Evolutionary conservation across 2,797 vertebrate species (phyloP).

Genomic region (Cynopterus sphinx): DNA sequence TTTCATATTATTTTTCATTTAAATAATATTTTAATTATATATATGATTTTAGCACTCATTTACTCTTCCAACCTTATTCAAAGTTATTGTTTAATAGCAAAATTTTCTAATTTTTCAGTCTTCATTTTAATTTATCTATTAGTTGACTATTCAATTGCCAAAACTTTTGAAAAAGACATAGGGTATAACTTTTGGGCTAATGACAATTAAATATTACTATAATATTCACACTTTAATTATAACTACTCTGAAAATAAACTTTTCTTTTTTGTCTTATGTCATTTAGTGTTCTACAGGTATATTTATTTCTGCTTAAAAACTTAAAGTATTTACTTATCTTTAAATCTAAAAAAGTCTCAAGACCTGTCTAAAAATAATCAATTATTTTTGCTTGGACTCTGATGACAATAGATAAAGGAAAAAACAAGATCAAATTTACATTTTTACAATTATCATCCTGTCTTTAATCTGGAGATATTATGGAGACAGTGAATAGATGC

Average conservation of each 20-base stretch:
- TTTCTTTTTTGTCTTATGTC: background rate
- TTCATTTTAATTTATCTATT: background rate
- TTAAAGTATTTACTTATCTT: background rate
- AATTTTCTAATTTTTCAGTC: background rate
- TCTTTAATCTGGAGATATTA: background rate
- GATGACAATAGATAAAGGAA: background rate
- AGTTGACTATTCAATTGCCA: background rate
- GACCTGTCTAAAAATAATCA: background rate
- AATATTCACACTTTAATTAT: background rate
- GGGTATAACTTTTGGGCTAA: background rate
- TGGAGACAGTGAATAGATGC: background rate
- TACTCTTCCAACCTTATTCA: background rate
- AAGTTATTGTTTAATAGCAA: background rate
- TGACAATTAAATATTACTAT: background rate
- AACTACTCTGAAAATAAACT: background rate
- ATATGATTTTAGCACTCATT: background rate
- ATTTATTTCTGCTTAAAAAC: background rate
- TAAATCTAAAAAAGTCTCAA: background rate
- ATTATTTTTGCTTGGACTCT: background rate
- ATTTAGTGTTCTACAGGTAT: background rate
- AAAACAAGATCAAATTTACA: background rate
- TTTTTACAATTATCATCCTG: background rate
- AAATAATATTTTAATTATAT: background rate
- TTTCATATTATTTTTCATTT: background rate
- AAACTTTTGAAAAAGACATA: background rate